Evolutionary conservation across 2,797 vertebrate genomes (phyloP).

Genomic region (Scolopax bukidnonensis): DNA sequence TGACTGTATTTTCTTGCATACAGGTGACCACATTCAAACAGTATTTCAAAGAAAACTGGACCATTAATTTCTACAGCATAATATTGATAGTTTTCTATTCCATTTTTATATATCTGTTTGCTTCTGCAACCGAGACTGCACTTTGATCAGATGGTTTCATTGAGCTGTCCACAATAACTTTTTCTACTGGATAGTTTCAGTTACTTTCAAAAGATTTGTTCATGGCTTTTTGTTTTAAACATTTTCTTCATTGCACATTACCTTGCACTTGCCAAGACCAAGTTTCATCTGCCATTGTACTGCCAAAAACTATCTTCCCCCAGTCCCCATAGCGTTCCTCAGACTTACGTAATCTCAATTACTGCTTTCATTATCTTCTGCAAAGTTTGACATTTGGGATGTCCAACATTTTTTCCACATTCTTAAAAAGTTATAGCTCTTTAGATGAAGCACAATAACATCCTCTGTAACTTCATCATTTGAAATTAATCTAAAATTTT

Average conservation of each 20-base stretch:
- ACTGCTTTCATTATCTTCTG: neutral
- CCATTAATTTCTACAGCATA: neutral
- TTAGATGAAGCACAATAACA: neutral
- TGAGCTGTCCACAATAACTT: constrained; percentile 74
- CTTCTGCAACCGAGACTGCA: constrained; percentile 31
- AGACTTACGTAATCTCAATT: neutral
- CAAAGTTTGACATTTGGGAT: neutral
- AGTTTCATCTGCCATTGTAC: constrained; percentile 22
- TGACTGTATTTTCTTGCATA: neutral
- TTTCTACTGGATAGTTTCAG: neutral
- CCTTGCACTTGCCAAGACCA: neutral
- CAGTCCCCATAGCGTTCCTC: neutral
- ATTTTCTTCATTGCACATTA: neutral
- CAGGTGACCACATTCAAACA: constrained; percentile 3
- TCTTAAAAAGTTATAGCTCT: neutral
- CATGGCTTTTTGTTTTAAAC: neutral
- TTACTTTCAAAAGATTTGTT: neutral
- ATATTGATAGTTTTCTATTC: neutral
- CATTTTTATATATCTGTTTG: constrained; percentile 1
- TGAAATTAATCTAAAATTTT: neutral
- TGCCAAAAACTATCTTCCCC: neutral
- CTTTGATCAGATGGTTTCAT: constrained; percentile 47
- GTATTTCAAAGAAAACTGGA: constrained; percentile 7
- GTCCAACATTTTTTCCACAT: neutral
- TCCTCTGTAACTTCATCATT: neutral